Evolutionary conservation across 2,113 vertebrate species (phyloP), one percentile per base, ranked within the genome.

Genomic region (Ancistrus triradiatus): DNA sequence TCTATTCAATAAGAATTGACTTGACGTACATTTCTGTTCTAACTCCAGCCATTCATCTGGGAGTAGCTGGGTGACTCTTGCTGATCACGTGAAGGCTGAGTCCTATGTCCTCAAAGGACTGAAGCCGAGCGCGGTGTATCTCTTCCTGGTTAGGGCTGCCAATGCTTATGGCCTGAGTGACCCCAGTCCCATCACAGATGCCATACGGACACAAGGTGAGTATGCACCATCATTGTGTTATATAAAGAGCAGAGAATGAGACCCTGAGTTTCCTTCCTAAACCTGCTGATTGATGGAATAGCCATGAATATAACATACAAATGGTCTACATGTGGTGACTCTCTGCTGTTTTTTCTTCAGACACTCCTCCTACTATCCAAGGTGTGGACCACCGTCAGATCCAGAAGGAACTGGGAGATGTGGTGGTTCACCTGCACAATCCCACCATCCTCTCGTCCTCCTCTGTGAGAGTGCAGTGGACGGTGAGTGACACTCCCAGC

Each of bases 301-400:
- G 42, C 42, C 15, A 6, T 44, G 42, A 2, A 3, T 47, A 19
- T 47, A 19, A 6, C n/a, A 18, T n/a, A n/a, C n/a, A n/a, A n/a
- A n/a, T n/a, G n/a, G n/a, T n/a, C n/a, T n/a, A n/a, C n/a, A n/a
- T n/a, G n/a, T n/a, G n/a, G n/a, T n/a, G n/a, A 4, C 14, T 15
- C 2, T 6, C 11, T 22, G 5, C 46, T 42, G 28, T 24, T 1
- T 55, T 38, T 72, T 24, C 3, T 83, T 14, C 86, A 99, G 96
- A 99, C 80, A 87, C 98, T 61, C 92, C 91, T 4, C 95, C 95
- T n/a, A 98, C 96, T 51, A 97, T 92, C 66, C 95, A 95, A 72
- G 96, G 96, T 2, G 92, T 99, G 70, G 95, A 99, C 81, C 96
- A 99, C 78, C 94, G 93, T 73, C 95, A 98, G 84, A 93, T 99